Evolutionary conservation across 2,113 vertebrate genomes (phyloP), one percentile per base, ranked within the genome.

Genomic region (Channa maculata): DNA sequence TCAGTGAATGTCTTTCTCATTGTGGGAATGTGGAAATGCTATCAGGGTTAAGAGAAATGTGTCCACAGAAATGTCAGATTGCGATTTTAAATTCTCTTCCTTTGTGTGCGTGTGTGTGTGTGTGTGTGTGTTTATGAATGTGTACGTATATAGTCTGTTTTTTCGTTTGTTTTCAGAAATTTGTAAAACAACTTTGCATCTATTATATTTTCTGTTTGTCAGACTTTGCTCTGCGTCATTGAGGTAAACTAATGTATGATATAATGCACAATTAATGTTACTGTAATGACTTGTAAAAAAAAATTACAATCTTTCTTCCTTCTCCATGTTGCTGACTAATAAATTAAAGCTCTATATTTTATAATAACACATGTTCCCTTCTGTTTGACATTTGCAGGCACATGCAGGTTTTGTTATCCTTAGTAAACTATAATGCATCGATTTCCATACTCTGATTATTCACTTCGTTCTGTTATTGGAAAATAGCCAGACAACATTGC

Each of bases 321-420:
- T 88, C 84, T 94, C 82, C 82, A 92, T 93, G 94, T 94, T 93
- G 93, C 92, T 89, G 89, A 94, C 92, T 94, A 94, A 95, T 95
- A 92, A 94, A 94, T 92, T 89, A 95, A 94, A 95, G 93, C 91
- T 95, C 91, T 95, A 95, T 95, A 95, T 95, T 95, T 95, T 95
- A 95, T 95, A 93, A 93, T 90, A 94, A 93, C 85, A 91, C 64
- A 80, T 7, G 54, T 52, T 73, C 37, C 81, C 67, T 64, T 88
- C 64, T 87, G 59, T 88, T 76, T 79, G 58, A 34, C 13, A 33
- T 3, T 55, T 10, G 36, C 48, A 14, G 39, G 14, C 51, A 64
- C 36, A 60, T 38, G 63, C n/a, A 44, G 36, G 36, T 8, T 15
- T 24, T 38, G 8, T 43, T 53, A 9, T 52, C 50, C 54, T 12